Conservation (phyloP, 2,888 invertebrate species). For the Trisateles emortualis region DNA sequence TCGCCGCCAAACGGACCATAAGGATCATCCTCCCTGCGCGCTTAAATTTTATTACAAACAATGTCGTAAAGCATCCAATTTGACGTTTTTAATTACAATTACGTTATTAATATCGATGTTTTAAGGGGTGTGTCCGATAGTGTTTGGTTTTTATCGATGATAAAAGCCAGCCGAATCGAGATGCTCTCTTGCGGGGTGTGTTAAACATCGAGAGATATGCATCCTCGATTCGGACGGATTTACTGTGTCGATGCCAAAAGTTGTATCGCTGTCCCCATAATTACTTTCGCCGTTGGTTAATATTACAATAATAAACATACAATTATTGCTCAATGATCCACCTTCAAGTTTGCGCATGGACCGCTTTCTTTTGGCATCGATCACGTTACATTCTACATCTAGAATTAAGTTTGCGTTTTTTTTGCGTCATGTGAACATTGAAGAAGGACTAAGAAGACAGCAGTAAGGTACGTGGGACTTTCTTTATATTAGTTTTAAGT, state of each 20-base stretch:
- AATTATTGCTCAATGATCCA: slow-evolving; percentile 77
- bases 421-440: slow-evolving; percentile 60
- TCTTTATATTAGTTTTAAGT: slow-evolving; percentile 48
- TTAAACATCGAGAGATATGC: slow-evolving; percentile 47
- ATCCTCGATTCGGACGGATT: slow-evolving; percentile 66
- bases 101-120: slow-evolving; percentile 64
- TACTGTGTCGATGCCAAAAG: slow-evolving; percentile 77
- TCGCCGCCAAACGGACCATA: slow-evolving; percentile 74
- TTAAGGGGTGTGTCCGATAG: slow-evolving; percentile 79
- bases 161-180: slow-evolving; percentile 59
- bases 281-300: slow-evolving; percentile 72
- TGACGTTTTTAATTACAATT: slow-evolving; percentile 70
- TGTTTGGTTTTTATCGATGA: slow-evolving; percentile 73
- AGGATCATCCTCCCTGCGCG: slow-evolving; percentile 71
- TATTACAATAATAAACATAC: slow-evolving; percentile 75
- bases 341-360: slow-evolving; percentile 58
- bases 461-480: slow-evolving; percentile 75
- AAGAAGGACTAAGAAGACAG: slow-evolving; percentile 55
- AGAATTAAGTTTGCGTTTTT: slow-evolving; percentile 81
- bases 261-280: slow-evolving; percentile 69
- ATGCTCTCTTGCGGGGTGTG: slow-evolving; percentile 42
- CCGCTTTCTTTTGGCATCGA: slow-evolving; percentile 79
- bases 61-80: slow-evolving; percentile 67
- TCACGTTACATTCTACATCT: slow-evolving; percentile 57
- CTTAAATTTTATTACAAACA: slow-evolving; percentile 55